Base-by-base conservation (phyloP, 2,797 vertebrate genomes). In the Chlorospingus flavigularis region DNA sequence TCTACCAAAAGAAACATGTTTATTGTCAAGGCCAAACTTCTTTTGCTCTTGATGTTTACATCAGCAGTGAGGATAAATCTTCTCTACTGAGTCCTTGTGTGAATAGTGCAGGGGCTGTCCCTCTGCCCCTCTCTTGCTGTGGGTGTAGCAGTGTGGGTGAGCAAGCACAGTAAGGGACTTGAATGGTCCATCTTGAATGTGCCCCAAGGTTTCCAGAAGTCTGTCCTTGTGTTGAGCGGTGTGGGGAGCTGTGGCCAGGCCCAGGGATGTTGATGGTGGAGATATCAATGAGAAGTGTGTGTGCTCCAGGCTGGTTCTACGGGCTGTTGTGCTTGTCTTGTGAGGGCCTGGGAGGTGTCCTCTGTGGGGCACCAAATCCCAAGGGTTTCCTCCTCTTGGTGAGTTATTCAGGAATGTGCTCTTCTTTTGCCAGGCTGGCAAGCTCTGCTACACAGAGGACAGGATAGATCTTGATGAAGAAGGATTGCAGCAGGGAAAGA, bases 41-140 rank as follows among this genome's bases (percentile, higher is more conserved):
- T 68, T 57, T 28, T 86, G 3, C 26, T 85, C 25, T 42, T 0
- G 0, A 28, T 0, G 0, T 71, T 80, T 6, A 7, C 7, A 9
- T 5, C 2, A 17, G 19, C 28, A 63, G 23, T 30, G 19, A 35
- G 33, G 86, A 28, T 13, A 13, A 63, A 8, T 47, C 3, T 35
- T 63, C 9, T 35, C 18, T 30, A 4, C 7, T 14, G 30, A n/a
- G 12, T 50, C 10, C 13, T 21, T 39, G 18, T 39, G 53, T 77
- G 47, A 47, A 7, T 24, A 10, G 10, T 14, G 21, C 21, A 50
- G 37, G 6, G 16, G 4, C 45, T 81, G 19, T 62, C 51, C 11
- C 15, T 54, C 24, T 50, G 24, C 42, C 47, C 7, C 17, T 71
- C 15, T 73, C 40, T 55, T 48, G 21, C 24, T 57, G 11, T 9